Evolutionary conservation across 2,888 invertebrate species (phyloP).

Genomic region (Andrena camellia): DNA sequence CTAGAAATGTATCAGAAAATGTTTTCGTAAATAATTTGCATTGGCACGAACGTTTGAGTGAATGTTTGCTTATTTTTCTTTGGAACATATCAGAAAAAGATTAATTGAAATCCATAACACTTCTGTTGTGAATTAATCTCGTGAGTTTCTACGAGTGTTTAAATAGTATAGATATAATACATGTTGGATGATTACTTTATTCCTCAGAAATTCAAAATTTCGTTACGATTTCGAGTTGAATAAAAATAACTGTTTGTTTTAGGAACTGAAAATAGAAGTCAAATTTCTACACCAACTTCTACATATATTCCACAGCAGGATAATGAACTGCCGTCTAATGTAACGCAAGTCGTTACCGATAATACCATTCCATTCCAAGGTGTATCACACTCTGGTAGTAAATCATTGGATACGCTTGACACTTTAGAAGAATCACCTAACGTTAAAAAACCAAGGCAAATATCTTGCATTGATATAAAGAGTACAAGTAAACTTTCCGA

Average conservation of each 20-base stretch:
- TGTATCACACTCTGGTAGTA: constrained; percentile 40
- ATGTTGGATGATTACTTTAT: constrained; percentile 1
- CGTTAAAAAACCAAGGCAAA: not conserved
- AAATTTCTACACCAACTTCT: constrained; percentile 74
- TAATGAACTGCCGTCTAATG: not conserved
- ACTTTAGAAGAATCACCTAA: constrained; percentile 59
- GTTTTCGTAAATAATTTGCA: no score
- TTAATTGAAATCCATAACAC: no score
- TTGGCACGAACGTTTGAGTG: no score
- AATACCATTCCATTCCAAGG: constrained; percentile 21
- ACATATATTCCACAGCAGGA: constrained; percentile 13
- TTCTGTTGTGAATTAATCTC: no score
- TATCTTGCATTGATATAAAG: constrained; percentile 31
- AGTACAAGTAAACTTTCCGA: constrained; percentile 15
- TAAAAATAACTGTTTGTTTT: constrained; percentile 12
- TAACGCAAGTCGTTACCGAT: not conserved
- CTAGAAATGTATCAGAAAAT: no score
- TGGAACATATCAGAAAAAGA: no score
- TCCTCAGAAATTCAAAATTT: not conserved
- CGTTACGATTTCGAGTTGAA: not conserved
- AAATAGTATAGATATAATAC: not conserved
- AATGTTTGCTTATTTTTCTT: no score
- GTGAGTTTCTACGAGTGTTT: no score
- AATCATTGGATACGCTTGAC: constrained; percentile 49
- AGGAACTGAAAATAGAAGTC: constrained; percentile 36